Base-by-base conservation (phyloP, 2,113 vertebrate species). In the Cygnus buccinator region DNA sequence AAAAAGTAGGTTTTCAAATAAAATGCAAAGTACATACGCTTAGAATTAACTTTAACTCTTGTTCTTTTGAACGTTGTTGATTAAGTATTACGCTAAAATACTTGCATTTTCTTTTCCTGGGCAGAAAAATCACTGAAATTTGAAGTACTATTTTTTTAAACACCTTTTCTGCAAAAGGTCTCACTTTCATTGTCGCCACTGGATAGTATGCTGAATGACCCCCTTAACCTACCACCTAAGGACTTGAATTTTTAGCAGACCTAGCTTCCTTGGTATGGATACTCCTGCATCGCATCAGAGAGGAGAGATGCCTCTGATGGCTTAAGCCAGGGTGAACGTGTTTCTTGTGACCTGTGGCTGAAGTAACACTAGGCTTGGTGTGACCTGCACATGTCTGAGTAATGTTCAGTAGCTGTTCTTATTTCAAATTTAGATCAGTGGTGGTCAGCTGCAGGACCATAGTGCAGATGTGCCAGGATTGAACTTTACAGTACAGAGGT, bases 1-100 rank as follows among this genome's bases (percentile, higher is more conserved):
- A 68, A 84, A 92, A 90, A 39, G 39, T 58, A 57, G n/a, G 8
- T 72, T 94, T 97, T 89, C 48, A 72, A 89, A 44, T 11, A 44
- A 29, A 57, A 75, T n/a, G 55, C 10, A 68, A 76, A 46, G 0
- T 10, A 39, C 6, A 28, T 20, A 21, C 5, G 29, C 37, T 88
- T 78, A 57, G 18, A 73, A 16, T 84, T 87, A 79, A 61, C 55
- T 87, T 90, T 21, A 58, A 50, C 13, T 50, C 22, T 63, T 62
- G 28, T 4, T 67, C 39, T 81, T 2, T n/a, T 63, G n/a, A 46
- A 84, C 67, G 15, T 33, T 13, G 4, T 70, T 86, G 41, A 84
- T 80, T 10, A 29, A 25, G 7, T 90, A 13, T 52, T 86, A n/a
- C 39, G 21, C 26, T 84, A 48, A 85, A 57, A 89, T 67, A 67